Evolutionary conservation across 2,113 vertebrate genomes (phyloP).

Genomic region (Mastomys coucha): DNA sequence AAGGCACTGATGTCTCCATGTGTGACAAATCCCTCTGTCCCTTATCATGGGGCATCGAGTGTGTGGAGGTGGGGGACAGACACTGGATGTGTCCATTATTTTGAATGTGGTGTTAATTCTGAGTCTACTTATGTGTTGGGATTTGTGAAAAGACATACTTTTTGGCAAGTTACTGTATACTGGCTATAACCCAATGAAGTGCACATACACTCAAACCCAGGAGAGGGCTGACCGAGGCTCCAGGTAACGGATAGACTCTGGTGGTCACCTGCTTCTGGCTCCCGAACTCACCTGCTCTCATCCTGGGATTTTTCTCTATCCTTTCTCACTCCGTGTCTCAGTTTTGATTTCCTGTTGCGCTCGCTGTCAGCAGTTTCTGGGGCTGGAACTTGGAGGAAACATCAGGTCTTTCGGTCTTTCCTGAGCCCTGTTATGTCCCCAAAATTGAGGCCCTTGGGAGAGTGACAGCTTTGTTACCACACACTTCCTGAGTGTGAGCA

Average conservation of each 20-base stretch:
- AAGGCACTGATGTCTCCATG: not conserved
- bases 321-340: not conserved
- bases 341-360: conserved; percentile 10
- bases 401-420: not conserved
- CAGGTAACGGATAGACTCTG: not conserved
- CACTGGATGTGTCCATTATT: not conserved
- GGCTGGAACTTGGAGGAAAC: not conserved
- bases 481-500: not conserved
- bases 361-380: not conserved
- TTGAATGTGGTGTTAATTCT: not conserved
- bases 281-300: not conserved
- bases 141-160: not conserved
- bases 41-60: not conserved
- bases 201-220: not conserved
- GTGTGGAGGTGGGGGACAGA: not conserved
- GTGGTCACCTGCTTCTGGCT: not conserved
- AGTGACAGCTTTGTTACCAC: not conserved
- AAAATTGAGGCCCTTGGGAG: conserved; percentile 10
- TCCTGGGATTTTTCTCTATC: conserved; percentile 16
- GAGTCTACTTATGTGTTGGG: not conserved
- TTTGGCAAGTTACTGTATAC: not conserved
- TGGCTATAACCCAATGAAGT: not conserved
- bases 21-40: not conserved
- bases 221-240: not conserved
- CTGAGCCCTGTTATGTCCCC: not conserved